phyloP scores from a whole-genome alignment of 2,797 vertebrate genomes.

The Enteromius trimaculatus region DNA sequence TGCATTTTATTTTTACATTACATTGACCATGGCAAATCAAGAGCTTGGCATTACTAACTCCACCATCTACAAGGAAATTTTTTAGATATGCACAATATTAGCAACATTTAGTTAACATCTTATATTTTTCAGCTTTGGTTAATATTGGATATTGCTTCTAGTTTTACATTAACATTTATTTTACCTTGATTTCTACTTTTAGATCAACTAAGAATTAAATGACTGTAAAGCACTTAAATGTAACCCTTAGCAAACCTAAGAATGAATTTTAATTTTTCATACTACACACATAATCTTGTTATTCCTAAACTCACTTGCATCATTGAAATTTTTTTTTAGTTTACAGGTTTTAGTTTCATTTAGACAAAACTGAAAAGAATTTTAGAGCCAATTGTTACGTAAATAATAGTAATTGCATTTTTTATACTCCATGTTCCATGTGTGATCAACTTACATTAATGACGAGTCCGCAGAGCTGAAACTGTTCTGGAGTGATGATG shows the following conservation, averaged over 20 bases:
- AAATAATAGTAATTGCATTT: background rate
- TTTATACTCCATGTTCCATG: background rate
- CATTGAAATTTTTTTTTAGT: background rate
- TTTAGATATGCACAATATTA: background rate
- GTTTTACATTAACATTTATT: background rate
- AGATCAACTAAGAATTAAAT: background rate
- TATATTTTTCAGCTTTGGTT: background rate
- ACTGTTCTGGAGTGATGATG: slow-evolving; percentile 99
- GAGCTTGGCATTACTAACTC: background rate
- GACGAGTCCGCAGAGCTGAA: slow-evolving; percentile 97
- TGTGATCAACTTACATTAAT: slow-evolving; percentile 88
- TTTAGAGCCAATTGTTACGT: background rate
- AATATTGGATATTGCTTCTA: background rate
- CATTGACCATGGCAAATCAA: background rate
- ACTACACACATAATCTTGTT: background rate
- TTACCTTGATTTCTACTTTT: background rate
- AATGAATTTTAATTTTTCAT: background rate
- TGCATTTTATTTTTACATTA: background rate
- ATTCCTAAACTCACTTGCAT: background rate
- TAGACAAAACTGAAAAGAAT: background rate
- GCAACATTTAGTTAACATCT: background rate
- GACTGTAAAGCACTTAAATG: background rate
- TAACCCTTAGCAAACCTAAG: background rate
- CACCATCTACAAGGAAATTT: background rate
- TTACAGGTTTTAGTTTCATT: background rate